Conservation (phyloP, 2,888 invertebrate genomes). For the Chironomus tentans region DNA sequence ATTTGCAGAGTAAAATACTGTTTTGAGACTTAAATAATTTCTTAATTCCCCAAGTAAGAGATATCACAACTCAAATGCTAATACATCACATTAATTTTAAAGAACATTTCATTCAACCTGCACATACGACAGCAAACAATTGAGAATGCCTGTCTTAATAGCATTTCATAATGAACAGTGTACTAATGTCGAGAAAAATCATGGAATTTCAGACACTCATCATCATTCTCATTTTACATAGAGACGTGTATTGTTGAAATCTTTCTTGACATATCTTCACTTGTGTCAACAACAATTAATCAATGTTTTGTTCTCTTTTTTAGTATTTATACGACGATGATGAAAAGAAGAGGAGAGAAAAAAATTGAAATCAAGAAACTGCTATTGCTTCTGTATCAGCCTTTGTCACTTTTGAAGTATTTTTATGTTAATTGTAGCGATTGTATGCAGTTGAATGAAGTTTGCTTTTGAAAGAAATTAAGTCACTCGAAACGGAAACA, state of each 20-base stretch:
- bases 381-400: background rate
- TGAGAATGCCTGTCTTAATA: background rate
- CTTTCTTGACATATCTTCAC: constrained; percentile 8
- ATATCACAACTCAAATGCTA: no score
- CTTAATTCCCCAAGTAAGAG: no score
- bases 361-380: background rate
- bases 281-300: constrained; percentile 24
- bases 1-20: no score
- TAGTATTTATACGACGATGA: background rate
- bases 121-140: background rate
- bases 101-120: background rate
- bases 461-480: no score
- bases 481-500: no score
- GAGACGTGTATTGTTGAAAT: constrained; percentile 23
- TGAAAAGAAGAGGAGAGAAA: background rate
- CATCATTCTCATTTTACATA: constrained; percentile 1
- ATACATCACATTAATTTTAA: no score
- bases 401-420: background rate
- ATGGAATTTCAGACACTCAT: constrained; percentile 8
- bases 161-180: background rate
- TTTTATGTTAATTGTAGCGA: background rate
- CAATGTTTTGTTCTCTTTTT: constrained; percentile 18
- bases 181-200: background rate
- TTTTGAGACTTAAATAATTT: no score
- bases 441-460: no score